Conservation (phyloP, 92 coral and sea anemone species). For the Nematostella vectensis region DNA sequence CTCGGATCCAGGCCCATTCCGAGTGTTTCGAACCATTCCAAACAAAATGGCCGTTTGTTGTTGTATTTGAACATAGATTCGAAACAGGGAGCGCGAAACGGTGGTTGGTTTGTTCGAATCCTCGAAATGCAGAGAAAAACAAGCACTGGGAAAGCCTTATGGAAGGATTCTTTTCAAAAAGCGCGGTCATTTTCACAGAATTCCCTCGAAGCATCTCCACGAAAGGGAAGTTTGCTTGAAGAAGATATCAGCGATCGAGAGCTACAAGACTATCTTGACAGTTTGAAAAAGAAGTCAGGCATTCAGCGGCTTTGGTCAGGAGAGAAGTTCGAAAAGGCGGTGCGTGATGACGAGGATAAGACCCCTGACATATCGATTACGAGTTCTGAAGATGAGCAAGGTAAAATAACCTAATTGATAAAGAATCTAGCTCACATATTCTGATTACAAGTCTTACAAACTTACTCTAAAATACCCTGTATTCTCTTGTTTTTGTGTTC, state of each 20-base stretch:
- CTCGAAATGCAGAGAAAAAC: constrained; percentile 12
- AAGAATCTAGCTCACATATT: too few relatives aligned
- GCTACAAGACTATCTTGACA: constrained; percentile 65
- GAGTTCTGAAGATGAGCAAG: constrained; percentile 53
- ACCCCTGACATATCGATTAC: constrained; percentile 94
- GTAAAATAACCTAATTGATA: constrained; percentile 1
- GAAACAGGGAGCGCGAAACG: too few relatives aligned
- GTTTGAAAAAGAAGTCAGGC: constrained; percentile 83
- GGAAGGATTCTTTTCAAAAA: constrained; percentile 78
- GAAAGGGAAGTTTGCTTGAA: constrained; percentile 54
- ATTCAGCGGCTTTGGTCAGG: constrained; percentile 77
- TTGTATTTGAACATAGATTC: too few relatives aligned
- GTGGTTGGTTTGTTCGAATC: too few relatives aligned
- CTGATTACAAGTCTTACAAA: too few relatives aligned
- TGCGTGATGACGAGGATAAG: constrained; percentile 75
- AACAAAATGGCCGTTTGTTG: too few relatives aligned
- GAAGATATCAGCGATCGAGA: constrained; percentile 77
- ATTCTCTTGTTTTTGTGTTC: too few relatives aligned
- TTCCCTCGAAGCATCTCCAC: constrained; percentile 25
- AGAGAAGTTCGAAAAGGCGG: constrained; percentile 55
- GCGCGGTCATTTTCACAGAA: constrained; percentile 57
- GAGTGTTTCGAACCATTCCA: too few relatives aligned
- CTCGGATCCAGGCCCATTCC: too few relatives aligned
- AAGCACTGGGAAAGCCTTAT: constrained; percentile 51
- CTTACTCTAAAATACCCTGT: too few relatives aligned